phyloP scores from a whole-genome alignment of 1,140 invertebrate species.

The Drosophila ananassae region DNA sequence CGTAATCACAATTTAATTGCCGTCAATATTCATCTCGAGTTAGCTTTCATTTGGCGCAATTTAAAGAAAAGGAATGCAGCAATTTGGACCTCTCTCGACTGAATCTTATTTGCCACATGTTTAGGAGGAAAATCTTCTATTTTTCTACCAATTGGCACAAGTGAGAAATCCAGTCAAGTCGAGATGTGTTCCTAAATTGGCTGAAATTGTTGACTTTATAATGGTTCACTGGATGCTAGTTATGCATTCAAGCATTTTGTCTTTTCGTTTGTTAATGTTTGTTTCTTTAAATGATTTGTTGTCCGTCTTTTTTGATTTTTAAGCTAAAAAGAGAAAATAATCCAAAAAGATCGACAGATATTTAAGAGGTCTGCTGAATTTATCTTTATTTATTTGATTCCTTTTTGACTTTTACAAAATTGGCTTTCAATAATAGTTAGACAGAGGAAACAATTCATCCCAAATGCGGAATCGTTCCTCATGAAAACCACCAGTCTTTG shows the following conservation, averaged over 20 bases:
- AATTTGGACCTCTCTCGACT: constrained; percentile 35
- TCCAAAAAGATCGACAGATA: neutral
- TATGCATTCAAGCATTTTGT: constrained; percentile 26
- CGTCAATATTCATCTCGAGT: constrained; percentile 1
- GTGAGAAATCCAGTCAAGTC: constrained; percentile 10
- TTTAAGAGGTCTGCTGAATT: too few species aligned
- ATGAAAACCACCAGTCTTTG: constrained; percentile 84
- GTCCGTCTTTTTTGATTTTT: neutral
- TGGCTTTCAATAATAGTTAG: constrained; percentile 5
- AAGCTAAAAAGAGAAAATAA: neutral
- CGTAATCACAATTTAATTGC: constrained; percentile 32
- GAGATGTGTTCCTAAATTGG: constrained; percentile 38
- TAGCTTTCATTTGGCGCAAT: constrained; percentile 27
- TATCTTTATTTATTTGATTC: too few species aligned
- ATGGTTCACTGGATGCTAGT: constrained; percentile 16
- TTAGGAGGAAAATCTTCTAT: constrained; percentile 31
- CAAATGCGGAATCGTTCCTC: constrained; percentile 85
- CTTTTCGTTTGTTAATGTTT: constrained; percentile 15
- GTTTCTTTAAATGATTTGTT: neutral
- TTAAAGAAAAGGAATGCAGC: constrained; percentile 30
- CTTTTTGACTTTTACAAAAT: neutral
- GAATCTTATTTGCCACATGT: constrained; percentile 28
- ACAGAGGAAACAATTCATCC: constrained; percentile 85
- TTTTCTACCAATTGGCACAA: constrained; percentile 29
- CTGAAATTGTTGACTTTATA: constrained; percentile 23